A percentile compares a stretch with the other conserved stretches of the same genome.
Evolutionary conservation across 2,113 vertebrate species (phyloP).

Genomic region (Platichthys stellatus): DNA sequence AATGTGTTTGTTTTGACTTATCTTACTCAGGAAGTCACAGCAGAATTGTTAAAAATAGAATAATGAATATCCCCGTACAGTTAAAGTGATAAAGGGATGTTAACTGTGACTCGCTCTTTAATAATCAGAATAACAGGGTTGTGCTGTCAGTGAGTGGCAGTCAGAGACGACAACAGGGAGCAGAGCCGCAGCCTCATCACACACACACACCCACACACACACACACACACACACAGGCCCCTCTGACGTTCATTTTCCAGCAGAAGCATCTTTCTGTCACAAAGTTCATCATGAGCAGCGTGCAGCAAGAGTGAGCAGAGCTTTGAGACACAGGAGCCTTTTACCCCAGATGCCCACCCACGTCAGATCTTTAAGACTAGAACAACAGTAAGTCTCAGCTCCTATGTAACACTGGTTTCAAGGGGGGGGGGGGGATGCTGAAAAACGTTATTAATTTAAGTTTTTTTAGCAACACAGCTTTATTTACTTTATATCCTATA

Average conservation of each 20-base stretch:
- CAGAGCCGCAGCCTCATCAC: constrained; percentile 20
- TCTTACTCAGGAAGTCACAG: background rate
- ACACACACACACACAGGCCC: constrained; percentile 13
- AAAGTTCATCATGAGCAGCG: constrained; percentile 65
- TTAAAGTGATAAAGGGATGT: constrained; percentile 9
- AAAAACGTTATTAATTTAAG: too few species aligned
- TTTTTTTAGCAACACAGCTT: background rate
- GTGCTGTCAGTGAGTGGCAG: constrained; percentile 35
- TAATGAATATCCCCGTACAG: constrained; percentile 10
- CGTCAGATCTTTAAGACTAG: constrained; percentile 22
- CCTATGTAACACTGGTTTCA: background rate
- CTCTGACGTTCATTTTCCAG: constrained; percentile 46
- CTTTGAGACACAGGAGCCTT: constrained; percentile 26
- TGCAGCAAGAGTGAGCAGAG: constrained; percentile 47
- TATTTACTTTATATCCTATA: background rate
- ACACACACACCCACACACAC: background rate
- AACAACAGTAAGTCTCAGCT: constrained; percentile 7
- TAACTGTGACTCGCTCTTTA: constrained; percentile 36
- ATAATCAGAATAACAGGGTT: constrained; percentile 23
- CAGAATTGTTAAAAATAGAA: background rate
- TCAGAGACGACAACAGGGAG: constrained; percentile 29
- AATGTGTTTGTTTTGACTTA: background rate
- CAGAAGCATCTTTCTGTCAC: constrained; percentile 56
- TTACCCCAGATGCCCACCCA: constrained; percentile 44
- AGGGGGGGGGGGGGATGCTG: too few species aligned